phyloP scores from a whole-genome alignment of 2,888 invertebrate species.

The Ophioninae sp. region DNA sequence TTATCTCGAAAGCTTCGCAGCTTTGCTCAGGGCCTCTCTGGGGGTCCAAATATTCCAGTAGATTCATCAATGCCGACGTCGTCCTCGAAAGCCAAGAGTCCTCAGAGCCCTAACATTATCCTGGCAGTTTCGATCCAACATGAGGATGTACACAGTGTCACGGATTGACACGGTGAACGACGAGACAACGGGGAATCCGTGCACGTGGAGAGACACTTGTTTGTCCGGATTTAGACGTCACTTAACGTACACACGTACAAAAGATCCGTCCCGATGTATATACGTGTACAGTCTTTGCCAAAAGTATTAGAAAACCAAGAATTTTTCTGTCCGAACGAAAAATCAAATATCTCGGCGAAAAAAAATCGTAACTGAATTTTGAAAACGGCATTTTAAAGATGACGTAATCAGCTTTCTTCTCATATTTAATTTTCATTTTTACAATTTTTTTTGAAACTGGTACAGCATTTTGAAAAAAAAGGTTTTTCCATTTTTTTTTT shows the following conservation, averaged over 20 bases:
- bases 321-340: no score
- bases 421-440: no score
- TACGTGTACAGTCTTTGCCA: background rate
- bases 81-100: conserved; percentile 47
- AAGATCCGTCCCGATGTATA: background rate
- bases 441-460: no score
- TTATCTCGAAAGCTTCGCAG: background rate
- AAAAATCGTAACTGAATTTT: no score
- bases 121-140: conserved; percentile 65
- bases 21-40: background rate
- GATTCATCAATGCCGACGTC: conserved; percentile 3
- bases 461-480: no score
- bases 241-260: background rate
- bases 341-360: no score
- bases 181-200: conserved; percentile 65
- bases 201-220: conserved; percentile 55
- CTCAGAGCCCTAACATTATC: conserved; percentile 11
- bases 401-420: no score
- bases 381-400: no score
- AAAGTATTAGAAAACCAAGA: no score
- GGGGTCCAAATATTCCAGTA: conserved; percentile 35
- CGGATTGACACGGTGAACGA: conserved; percentile 63
- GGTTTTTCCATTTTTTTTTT: no score
- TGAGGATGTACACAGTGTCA: conserved; percentile 56
- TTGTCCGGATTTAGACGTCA: conserved; percentile 23